Base-by-base conservation (phyloP, 2,113 vertebrate species). In the Laterallus jamaicensis region DNA sequence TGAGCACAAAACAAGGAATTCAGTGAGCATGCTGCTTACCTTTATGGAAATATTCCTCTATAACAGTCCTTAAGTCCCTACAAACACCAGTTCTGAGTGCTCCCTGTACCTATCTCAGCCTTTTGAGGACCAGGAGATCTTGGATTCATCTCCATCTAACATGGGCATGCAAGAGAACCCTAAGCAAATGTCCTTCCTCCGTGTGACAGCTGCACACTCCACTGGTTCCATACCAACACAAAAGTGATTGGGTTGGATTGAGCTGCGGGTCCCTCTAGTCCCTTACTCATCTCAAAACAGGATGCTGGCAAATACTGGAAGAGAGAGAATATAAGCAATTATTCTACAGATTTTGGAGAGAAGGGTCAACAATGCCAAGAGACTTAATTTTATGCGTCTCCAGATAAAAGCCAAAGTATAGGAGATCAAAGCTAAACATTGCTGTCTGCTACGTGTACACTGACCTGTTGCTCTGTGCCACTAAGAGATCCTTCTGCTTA, bases 381-480 rank as follows among this genome's bases (percentile, higher is more conserved):
- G 31, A 47, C 6, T 73, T 64, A 59, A 67, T 84, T 90, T 90
- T 28, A 75, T 89, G 42, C 76, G 83, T 59, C 42, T 82, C 25
- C 68, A 78, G 73, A 68, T 78, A 49, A 83, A 92, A 83, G 17
- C 15, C 60, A 11, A 56, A 77, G 60, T 2, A 18, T 3, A 31
- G 64, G 40, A 83, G 68, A 47, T 8, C 31, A 12, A 77, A 63
- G 64, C 55, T 47, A 71, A 80, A 68, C 85, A 90, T 85, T 92
- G 94, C 92, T 77, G 84, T 80, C 84, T 59, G 32, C 87, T 67
- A 44, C 82, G 49, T 52, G 42, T 74, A 62, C 82, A 54, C 60
- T 92, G 93, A 90, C 90, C 94, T 85, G 44, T 44, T 18, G 52
- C 59, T 80, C 95, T 93, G 54, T 42, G 50, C 85, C 75, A 28